Base-by-base conservation (phyloP, 2,113 vertebrate genomes). In the Scortum barcoo region DNA sequence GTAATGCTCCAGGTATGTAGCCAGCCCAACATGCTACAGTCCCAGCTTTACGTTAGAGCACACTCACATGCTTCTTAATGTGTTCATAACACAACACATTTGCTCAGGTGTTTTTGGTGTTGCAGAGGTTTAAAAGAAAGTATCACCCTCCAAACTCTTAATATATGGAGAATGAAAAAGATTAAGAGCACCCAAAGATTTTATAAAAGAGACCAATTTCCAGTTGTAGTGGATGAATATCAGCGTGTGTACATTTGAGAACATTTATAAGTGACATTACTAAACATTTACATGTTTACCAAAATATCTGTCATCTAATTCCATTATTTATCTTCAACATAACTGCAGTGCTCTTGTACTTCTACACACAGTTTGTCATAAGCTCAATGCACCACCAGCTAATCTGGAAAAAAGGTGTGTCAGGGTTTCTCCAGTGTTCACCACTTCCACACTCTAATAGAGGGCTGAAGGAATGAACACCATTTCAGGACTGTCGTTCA, bases 401-500 rank as follows among this genome's bases (percentile, higher is more conserved):
- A 42, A 60, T 61, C 28, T 30, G 2, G 7, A 24, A 50, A 58
- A 58, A 51, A 28, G 13, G 28, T 50, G 8, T 57, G 26, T 36
- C 22, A 5, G 5, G 7, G 12, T 33, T 66, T 53, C 9, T 67
- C 4, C 4, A 2, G n/a, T 61, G 38, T 44, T 46, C 50, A 38
- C n/a, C 48, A 72, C 40, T 30, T 66, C 57, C 44, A 60, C 46
- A 2, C n/a, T 50, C 40, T 14, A 44, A 80, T 56, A 24, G 38
- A 70, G 44, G 19, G 33, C 30, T 40, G 54, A 63, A 22, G 53
- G 8, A 72, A 22, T 13, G 38, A 79, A 24, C 28, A 56, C 5
- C 13, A 65, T 79, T 72, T 30, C 22, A 51, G 36, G 24, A 60
- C 20, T 17, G 44, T 81, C 53, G 51, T 69, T 78, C 38, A 51